Evolutionary conservation across 2,888 invertebrate genomes (phyloP), one percentile per base, ranked within the genome.

Genomic region (Lithophane semibrunnea): DNA sequence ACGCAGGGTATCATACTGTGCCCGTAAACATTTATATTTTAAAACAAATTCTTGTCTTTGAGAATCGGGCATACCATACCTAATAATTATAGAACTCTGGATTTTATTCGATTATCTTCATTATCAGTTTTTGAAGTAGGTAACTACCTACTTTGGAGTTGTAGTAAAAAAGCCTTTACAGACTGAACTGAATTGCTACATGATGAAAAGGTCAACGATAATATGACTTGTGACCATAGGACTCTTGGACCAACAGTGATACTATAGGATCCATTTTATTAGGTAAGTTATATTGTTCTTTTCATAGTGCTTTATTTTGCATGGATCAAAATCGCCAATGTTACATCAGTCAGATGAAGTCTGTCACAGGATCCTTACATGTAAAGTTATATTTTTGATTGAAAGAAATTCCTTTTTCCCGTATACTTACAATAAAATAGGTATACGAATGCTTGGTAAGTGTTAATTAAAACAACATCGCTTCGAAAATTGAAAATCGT

Each of bases 401-500:
- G 1, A 54, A 54, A n/a, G 5, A 72, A 21, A 47, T 64, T 52
- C 49, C 42, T n/a, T 29, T 58, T 52, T 56, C n/a, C n/a, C 9
- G 42, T 65, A 24, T 37, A 79, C 16, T 42, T 10, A 58, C 24
- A 44, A 44, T 52, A 29, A 65, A 37, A 49, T 52, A 29, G n/a
- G 54, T 44, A 71, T 44, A 44, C 44, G 37, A 58, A 49, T 13
- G 42, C 56, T 24, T 24, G 18, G 49, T 71, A 18, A 8, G 56
- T 79, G 75, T 63, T 80, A 82, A 77, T 80, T 44, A 54, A 69
- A 60, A 68, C 37, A 65, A 83, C 77, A 85, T 73, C 18, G 54
- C 3, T 60, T 47, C 12, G 66, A 56, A 72, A 73, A 78, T 78
- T 74, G 54, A 58, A 81, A 74, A 77, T 63, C 42, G 13, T 72